Conservation (phyloP, 2,797 vertebrate genomes). For the Enteromius trimaculatus region DNA sequence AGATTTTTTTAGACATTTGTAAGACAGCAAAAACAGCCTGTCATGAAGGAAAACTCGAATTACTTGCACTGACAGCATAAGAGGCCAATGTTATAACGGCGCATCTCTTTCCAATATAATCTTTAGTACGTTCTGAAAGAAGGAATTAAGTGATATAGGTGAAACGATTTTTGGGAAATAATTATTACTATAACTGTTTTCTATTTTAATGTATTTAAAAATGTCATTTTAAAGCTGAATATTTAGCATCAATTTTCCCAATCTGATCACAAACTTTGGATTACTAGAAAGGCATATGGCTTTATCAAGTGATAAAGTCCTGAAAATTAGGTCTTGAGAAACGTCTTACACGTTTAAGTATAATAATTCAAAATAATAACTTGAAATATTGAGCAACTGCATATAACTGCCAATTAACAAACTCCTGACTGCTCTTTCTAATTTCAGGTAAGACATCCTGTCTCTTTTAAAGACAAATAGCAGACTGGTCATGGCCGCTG, state of each 20-base stretch:
- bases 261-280: not conserved
- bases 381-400: not conserved
- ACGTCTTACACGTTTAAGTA: not conserved
- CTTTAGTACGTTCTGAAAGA: constrained; percentile 4
- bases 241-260: not conserved
- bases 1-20: constrained; percentile 39
- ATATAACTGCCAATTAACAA: constrained; percentile 16
- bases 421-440: not conserved
- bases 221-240: not conserved
- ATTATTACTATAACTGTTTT: not conserved
- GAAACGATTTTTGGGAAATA: constrained; percentile 24
- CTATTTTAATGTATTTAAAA: not conserved
- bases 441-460: not conserved
- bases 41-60: constrained; percentile 35
- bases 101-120: not conserved
- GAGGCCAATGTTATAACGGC: not conserved
- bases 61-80: constrained; percentile 23
- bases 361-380: not conserved
- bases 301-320: not conserved
- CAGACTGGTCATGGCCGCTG: not conserved
- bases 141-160: constrained; percentile 32
- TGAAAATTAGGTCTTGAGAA: not conserved
- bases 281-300: not conserved
- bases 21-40: constrained; percentile 30
- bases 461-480: not conserved